Evolutionary conservation across 2,888 invertebrate species (phyloP).

Genomic region (Erebia aethiops): DNA sequence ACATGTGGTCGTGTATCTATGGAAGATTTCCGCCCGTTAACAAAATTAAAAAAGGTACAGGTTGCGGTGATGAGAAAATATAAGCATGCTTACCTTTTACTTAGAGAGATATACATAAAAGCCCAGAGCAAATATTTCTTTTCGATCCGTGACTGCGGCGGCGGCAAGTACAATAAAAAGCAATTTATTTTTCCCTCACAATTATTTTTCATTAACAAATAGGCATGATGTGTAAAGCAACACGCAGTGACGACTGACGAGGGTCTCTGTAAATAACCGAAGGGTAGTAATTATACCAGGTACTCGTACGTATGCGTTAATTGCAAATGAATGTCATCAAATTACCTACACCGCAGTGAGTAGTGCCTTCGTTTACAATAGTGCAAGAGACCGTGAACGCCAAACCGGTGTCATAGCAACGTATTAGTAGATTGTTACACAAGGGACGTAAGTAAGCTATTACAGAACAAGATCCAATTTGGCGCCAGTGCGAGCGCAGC

Average conservation of each 20-base stretch:
- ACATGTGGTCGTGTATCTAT: too few species aligned
- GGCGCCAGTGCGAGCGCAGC: too few species aligned
- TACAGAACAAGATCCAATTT: too few species aligned
- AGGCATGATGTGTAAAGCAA: conserved; percentile 80
- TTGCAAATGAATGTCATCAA: conserved; percentile 45
- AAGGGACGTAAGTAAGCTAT: too few species aligned
- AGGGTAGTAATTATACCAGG: conserved; percentile 70
- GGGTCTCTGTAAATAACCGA: conserved; percentile 73
- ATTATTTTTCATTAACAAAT: conserved; percentile 79
- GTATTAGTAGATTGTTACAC: too few species aligned
- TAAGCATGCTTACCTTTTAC: too few species aligned
- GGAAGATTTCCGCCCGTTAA: too few species aligned
- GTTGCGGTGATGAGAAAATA: too few species aligned
- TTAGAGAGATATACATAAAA: background rate
- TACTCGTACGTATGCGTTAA: conserved; percentile 51
- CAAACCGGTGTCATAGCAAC: too few species aligned
- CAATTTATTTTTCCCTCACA: conserved; percentile 72
- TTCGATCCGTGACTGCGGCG: conserved; percentile 63
- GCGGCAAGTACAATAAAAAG: conserved; percentile 66
- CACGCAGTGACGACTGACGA: conserved; percentile 71
- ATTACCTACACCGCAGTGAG: conserved; percentile 18
- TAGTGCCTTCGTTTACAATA: conserved; percentile 36
- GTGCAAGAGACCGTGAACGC: too few species aligned
- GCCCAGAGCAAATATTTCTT: conserved; percentile 66
- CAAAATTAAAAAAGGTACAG: too few species aligned